Base-by-base conservation (phyloP, 2,797 vertebrate genomes). In the Halcyon smyrnensis region DNA sequence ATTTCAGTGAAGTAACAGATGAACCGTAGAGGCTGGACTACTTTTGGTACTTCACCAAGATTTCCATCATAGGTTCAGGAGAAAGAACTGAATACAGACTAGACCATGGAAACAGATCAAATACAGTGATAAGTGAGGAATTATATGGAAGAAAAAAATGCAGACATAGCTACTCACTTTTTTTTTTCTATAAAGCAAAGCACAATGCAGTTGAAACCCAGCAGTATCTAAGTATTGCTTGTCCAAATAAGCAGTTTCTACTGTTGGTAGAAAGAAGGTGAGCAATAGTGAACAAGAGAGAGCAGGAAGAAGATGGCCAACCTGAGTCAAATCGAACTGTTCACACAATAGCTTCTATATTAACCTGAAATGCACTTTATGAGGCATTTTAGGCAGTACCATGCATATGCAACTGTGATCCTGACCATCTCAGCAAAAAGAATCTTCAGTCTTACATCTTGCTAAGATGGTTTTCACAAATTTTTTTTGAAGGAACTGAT, bases 341-440 rank as follows among this genome's bases (percentile, higher is more conserved):
- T 36, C 32, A 45, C 28, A 48, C 2, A 6, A 45, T 12, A 34
- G 23, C 14, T 24, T 63, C n/a, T 53, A 8, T 12, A 36, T 87
- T 41, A 84, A 80, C 15, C 5, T 41, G 23, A 67, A 86, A 82
- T 48, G 3, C 30, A 27, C 13, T 59, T 57, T 43, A 39, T 36
- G 57, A 75, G 25, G 11, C 24, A n/a, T 41, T 77, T 91, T 11
- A 75, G n/a, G 25, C 37, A 86, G 8, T 27, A 14, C 46, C 8
- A 5, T 10, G 34, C 8, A 18, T 8, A 11, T n/a, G 17, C 0
- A 1, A 27, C n/a, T 43, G 41, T 71, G 48, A 56, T 63, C 28
- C 34, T 39, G n/a, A 77, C 1, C 0, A 1, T 34, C 28, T 37
- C 16, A 62, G 37, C 13, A 77, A 70, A 84, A 63, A 69, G 12